Evolutionary conservation across 2,888 invertebrate species (phyloP).

Genomic region (Liopterus haemorrhoidalis): DNA sequence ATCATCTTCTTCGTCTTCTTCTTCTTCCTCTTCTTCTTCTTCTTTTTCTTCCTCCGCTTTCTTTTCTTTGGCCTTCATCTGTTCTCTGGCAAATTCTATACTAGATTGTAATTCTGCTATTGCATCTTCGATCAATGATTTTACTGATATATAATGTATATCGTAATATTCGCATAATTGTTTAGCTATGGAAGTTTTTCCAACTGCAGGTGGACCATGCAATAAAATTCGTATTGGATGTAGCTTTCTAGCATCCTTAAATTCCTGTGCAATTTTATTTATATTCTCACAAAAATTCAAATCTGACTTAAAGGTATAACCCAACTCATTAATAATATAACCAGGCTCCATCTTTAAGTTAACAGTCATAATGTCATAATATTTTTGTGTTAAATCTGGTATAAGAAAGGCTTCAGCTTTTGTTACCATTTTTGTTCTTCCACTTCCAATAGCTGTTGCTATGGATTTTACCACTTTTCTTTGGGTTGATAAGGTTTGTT

Average conservation of each 20-base stretch:
- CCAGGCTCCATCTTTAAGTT: slow-evolving; percentile 56
- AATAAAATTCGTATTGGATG: slow-evolving; percentile 55
- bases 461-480: slow-evolving; percentile 54
- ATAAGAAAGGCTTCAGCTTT: slow-evolving; percentile 55
- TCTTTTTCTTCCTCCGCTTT: slow-evolving; percentile 33
- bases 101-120: slow-evolving; percentile 45
- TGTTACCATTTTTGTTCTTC: slow-evolving; percentile 52
- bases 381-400: slow-evolving; percentile 46
- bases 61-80: slow-evolving; percentile 35
- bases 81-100: slow-evolving; percentile 29
- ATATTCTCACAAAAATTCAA: slow-evolving; percentile 49
- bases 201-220: slow-evolving; percentile 61
- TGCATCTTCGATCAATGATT: slow-evolving; percentile 51
- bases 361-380: slow-evolving; percentile 42
- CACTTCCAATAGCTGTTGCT: slow-evolving; percentile 50
- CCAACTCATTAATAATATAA: slow-evolving; percentile 48
- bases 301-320: slow-evolving; percentile 53
- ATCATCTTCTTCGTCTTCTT: slow-evolving; percentile 36
- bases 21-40: slow-evolving; percentile 33
- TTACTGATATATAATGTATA: slow-evolving; percentile 52
- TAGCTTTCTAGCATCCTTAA: slow-evolving; percentile 50
- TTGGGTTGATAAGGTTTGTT: slow-evolving; percentile 52
- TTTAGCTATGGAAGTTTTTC: slow-evolving; percentile 57
- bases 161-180: slow-evolving; percentile 54
- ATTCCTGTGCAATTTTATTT: slow-evolving; percentile 45